Evolutionary conservation across 2,888 invertebrate genomes (phyloP).

Genomic region (Meteorus cinctellus): DNA sequence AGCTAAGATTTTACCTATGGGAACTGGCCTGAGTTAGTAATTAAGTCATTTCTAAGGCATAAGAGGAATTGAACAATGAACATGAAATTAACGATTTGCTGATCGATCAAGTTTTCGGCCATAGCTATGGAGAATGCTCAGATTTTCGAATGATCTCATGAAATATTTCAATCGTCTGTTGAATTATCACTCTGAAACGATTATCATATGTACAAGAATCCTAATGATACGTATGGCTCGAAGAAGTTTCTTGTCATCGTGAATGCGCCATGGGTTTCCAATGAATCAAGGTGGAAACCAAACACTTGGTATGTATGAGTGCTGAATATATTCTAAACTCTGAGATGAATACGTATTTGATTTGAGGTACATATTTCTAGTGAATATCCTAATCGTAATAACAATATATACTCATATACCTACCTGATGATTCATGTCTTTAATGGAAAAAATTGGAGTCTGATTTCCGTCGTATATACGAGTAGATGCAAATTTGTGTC

Average conservation of each 20-base stretch:
- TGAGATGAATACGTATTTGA: background rate
- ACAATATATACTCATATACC: background rate
- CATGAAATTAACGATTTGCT: background rate
- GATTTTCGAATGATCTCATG: background rate
- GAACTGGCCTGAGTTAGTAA: background rate
- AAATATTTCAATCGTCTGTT: background rate
- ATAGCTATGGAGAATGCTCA: too few species aligned
- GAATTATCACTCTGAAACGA: too few species aligned
- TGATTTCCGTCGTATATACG: background rate
- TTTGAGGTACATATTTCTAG: too few species aligned
- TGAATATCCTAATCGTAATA: too few species aligned
- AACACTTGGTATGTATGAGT: slow-evolving; percentile 15
- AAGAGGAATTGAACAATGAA: background rate
- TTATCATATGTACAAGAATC: background rate
- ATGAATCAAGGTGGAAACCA: background rate
- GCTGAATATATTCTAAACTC: background rate
- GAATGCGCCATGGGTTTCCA: background rate
- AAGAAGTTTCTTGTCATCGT: background rate
- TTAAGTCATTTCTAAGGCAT: background rate
- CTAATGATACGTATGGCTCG: background rate
- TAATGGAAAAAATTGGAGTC: background rate
- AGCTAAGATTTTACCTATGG: too few species aligned
- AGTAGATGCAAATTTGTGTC: background rate
- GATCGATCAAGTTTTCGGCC: background rate
- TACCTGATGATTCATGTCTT: background rate